Evolutionary conservation across 2,113 vertebrate genomes (phyloP).

Genomic region (Perca schrenkii): DNA sequence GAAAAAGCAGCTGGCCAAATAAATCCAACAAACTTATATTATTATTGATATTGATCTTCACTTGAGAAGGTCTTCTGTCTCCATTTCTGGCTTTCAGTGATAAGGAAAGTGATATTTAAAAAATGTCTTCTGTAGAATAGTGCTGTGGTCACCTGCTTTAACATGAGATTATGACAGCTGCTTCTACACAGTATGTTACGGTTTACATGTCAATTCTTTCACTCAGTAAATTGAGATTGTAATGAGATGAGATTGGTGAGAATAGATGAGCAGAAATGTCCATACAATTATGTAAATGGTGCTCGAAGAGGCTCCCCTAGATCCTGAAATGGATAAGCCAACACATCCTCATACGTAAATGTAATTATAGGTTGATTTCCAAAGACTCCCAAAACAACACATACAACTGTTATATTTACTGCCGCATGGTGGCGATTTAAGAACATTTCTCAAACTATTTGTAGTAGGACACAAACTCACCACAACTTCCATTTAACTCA

Average conservation of each 20-base stretch:
- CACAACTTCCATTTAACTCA: too few species aligned
- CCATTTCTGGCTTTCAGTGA: slow-evolving; percentile 51
- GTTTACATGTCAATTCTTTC: not conserved
- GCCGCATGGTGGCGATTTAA: too few species aligned
- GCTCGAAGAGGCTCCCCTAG: not conserved
- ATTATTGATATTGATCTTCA: slow-evolving; percentile 64
- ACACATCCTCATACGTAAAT: too few species aligned
- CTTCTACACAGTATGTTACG: not conserved
- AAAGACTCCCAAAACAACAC: too few species aligned
- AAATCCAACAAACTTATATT: slow-evolving; percentile 43
- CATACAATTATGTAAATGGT: not conserved
- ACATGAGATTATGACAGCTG: slow-evolving; percentile 14
- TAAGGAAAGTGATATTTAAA: slow-evolving; percentile 46
- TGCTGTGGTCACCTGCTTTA: slow-evolving; percentile 18
- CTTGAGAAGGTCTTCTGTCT: slow-evolving; percentile 35
- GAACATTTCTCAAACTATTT: too few species aligned
- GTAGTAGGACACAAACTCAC: too few species aligned
- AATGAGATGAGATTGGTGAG: slow-evolving; percentile 2
- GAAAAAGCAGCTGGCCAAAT: slow-evolving; percentile 53
- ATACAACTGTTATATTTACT: too few species aligned
- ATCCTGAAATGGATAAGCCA: not conserved
- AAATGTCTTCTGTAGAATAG: not conserved
- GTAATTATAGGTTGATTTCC: too few species aligned
- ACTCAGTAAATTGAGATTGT: slow-evolving; percentile 4
- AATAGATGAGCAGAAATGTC: slow-evolving; percentile 5